Conservation (phyloP, 2,797 vertebrate genomes). For the Notolepis coatsorum region DNA sequence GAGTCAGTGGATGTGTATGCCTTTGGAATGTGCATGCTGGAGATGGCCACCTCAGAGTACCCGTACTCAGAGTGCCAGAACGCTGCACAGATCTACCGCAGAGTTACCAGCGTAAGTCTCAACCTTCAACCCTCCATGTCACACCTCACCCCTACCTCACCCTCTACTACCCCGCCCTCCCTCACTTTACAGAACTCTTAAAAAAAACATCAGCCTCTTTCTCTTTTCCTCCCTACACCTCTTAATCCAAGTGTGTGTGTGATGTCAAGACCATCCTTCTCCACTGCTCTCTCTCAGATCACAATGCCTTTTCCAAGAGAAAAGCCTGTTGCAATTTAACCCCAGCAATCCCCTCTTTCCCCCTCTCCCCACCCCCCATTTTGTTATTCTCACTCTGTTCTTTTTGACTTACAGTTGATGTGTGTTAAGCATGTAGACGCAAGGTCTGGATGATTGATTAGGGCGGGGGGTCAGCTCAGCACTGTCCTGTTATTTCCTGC, state of each 20-base stretch:
- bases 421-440: slow-evolving; percentile 17
- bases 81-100: slow-evolving; percentile 99
- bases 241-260: no score
- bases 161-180: slow-evolving; percentile 15
- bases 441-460: slow-evolving; percentile 31
- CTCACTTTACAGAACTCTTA: neutral
- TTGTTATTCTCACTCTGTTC: slow-evolving; percentile 5
- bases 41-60: slow-evolving; percentile 99
- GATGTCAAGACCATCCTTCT: no score
- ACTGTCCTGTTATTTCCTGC: slow-evolving; percentile 27
- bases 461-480: slow-evolving; percentile 23
- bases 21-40: slow-evolving; percentile 99
- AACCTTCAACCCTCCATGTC: slow-evolving; percentile 56
- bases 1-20: slow-evolving; percentile 99
- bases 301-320: no score
- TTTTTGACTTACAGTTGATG: slow-evolving; percentile 11
- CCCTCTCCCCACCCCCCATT: slow-evolving; percentile 2
- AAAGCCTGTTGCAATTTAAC: neutral
- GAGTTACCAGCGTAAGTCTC: slow-evolving; percentile 98
- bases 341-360: neutral
- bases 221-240: no score
- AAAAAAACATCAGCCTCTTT: no score
- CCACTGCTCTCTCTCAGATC: no score
- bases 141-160: slow-evolving; percentile 49
- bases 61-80: slow-evolving; percentile 99